Evolutionary conservation across 2,113 vertebrate genomes (phyloP), one percentile per base, ranked within the genome.

Genomic region (Toxotes jaculatrix): DNA sequence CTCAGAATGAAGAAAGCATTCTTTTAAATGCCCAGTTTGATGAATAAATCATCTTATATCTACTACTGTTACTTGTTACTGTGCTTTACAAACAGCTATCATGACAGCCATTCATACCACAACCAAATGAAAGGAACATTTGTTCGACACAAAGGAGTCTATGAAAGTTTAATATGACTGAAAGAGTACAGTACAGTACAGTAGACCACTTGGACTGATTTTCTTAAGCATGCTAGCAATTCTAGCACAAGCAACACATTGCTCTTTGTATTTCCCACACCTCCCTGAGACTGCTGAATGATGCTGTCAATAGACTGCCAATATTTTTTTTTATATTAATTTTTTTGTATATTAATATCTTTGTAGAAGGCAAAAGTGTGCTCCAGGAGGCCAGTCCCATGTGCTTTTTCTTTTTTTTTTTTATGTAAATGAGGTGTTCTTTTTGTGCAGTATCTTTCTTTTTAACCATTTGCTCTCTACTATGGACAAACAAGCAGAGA

Each of bases 231-330:
- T 49, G 47, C 19, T 14, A 53, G 19, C n/a, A n/a, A 38, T 67
- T 72, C 31, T 36, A 67, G n/a, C 19, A 55, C 42, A 8, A 59
- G 47, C 21, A 57, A 45, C 16, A 34, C 43, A 27, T 42, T 57
- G 23, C 12, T 40, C 17, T 56, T 47, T 65, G 21, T 12, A 80
- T n/a, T 42, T 62, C 23, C 75, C 16, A 61, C 70, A 79, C 21
- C 31, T 83, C 21, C 62, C 34, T 27, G 42, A 64, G 40, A 79
- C 49, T 59, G 23, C 23, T 80, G 77, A 79, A 77, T 56, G 62
- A 70, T 59, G 42, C 74, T 83, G 61, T 80, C 77, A 80, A 42
- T 53, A 56, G 79, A 59, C 71, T 56, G 57, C 85, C 79, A 78
- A 71, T 49, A 53, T 40, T 38, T 69, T 79, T 34, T 84, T 87